Percentiles rank a stretch among this genome's conserved stretches.
These are phyloP conservation scores for Halocaridina rubra DNA, from an alignment of 2,888 invertebrate genomes.

Conservation along the genomic window DNA sequence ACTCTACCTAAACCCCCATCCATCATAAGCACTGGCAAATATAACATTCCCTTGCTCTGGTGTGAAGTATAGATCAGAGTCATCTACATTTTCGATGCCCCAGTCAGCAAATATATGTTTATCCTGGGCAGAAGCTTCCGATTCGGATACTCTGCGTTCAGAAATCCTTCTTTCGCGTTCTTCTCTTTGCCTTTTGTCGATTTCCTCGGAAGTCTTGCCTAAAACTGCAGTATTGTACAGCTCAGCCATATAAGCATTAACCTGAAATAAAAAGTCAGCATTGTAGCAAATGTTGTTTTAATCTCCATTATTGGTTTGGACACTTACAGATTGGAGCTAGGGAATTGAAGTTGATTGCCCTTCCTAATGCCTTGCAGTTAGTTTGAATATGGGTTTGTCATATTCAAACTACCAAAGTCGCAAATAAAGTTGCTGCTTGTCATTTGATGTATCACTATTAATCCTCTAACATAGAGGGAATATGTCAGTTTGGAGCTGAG, in stretches of 20 bases:
- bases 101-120: slow-evolving; percentile 72
- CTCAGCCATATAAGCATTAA: slow-evolving; percentile 92
- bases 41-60: slow-evolving; percentile 95
- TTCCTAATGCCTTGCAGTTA: too few relatives aligned
- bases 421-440: too few relatives aligned
- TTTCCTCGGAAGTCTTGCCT: slow-evolving; percentile 75
- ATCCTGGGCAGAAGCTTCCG: not conserved
- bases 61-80: slow-evolving; percentile 89
- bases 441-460: too few relatives aligned
- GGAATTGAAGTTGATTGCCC: too few relatives aligned
- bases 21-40: slow-evolving; percentile 95
- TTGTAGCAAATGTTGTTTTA: too few relatives aligned
- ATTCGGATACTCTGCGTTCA: slow-evolving; percentile 34
- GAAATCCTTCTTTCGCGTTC: slow-evolving; percentile 40
- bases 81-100: slow-evolving; percentile 85
- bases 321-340: too few relatives aligned
- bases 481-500: too few relatives aligned
- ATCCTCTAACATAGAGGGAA: too few relatives aligned
- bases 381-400: too few relatives aligned
- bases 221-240: slow-evolving; percentile 86
- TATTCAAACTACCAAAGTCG: too few relatives aligned
- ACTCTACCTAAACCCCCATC: slow-evolving; percentile 81
- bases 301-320: too few relatives aligned
- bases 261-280: slow-evolving; percentile 71
- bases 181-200: slow-evolving; percentile 68